These are phyloP conservation scores for Antennarius maculatus DNA, from an alignment of 2,797 vertebrate genomes.

Conservation along the genomic window DNA sequence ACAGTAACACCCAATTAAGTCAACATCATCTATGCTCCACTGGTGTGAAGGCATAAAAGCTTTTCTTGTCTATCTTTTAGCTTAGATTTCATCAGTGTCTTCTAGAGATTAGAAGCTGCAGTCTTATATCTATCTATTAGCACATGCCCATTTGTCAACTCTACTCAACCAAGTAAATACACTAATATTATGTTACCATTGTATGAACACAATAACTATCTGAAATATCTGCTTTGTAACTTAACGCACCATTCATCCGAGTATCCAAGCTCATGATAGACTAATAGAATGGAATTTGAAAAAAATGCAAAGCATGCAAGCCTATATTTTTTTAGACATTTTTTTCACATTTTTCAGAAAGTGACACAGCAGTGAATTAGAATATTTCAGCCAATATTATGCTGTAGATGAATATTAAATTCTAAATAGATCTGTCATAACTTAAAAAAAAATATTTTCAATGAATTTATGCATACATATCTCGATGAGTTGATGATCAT, in stretches of 20 bases:
- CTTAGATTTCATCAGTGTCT: conserved; percentile 7
- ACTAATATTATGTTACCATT: not conserved
- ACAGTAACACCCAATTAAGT: not conserved
- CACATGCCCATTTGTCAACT: not conserved
- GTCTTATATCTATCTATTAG: not conserved
- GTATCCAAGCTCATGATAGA: not conserved
- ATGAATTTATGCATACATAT: too few relatives aligned
- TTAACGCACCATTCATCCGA: not conserved
- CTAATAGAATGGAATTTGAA: too few relatives aligned
- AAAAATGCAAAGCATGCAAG: too few relatives aligned
- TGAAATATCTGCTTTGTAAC: not conserved
- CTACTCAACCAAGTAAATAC: conserved; percentile 3
- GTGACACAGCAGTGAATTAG: too few relatives aligned
- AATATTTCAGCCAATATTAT: too few relatives aligned
- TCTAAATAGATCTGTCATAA: too few relatives aligned
- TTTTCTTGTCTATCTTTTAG: conserved; percentile 3
- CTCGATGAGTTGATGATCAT: too few relatives aligned
- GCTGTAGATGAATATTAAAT: too few relatives aligned
- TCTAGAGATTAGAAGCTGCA: not conserved
- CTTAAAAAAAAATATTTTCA: too few relatives aligned
- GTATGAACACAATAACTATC: conserved; percentile 2
- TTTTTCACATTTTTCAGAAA: too few relatives aligned
- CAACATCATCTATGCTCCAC: not conserved
- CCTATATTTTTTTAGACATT: too few relatives aligned
- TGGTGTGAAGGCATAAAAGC: not conserved